Evolutionary conservation across 2,888 invertebrate species (phyloP).

Genomic region (Apamea epomidion): DNA sequence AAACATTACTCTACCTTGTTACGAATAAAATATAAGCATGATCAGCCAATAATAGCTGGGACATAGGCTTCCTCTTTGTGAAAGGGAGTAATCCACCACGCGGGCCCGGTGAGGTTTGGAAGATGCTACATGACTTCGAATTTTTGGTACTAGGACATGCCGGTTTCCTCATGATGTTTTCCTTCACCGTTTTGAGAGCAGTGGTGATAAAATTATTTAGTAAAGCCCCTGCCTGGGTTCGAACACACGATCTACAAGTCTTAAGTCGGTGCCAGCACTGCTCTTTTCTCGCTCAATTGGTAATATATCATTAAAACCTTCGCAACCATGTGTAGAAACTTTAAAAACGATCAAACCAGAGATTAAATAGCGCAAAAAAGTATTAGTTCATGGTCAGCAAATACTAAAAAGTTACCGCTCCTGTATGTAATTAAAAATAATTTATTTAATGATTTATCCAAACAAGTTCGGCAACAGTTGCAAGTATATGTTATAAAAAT

Average conservation of each 20-base stretch:
- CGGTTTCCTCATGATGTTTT: too few species aligned
- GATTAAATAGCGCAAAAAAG: conserved; percentile 40
- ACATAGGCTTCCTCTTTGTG: background rate
- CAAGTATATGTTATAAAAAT: conserved; percentile 60
- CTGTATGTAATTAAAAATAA: conserved; percentile 59
- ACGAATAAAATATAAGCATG: background rate
- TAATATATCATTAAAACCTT: background rate
- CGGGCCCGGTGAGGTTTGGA: background rate
- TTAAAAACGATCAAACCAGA: conserved; percentile 14
- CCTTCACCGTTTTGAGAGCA: too few species aligned
- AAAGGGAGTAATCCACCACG: background rate
- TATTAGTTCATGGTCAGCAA: conserved; percentile 58
- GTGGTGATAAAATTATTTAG: too few species aligned
- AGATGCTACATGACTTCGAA: too few species aligned
- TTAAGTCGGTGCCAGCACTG: too few species aligned
- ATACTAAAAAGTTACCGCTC: conserved; percentile 59
- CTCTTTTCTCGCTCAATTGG: background rate
- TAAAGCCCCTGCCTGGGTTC: too few species aligned
- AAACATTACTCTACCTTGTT: background rate
- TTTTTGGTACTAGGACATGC: too few species aligned
- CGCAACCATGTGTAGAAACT: background rate
- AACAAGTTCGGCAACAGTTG: conserved; percentile 54
- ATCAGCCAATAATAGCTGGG: background rate
- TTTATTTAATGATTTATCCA: conserved; percentile 48
- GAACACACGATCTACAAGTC: too few species aligned